phyloP scores from a whole-genome alignment of 2,888 invertebrate genomes.

The Eristalinus sepulchralis region DNA sequence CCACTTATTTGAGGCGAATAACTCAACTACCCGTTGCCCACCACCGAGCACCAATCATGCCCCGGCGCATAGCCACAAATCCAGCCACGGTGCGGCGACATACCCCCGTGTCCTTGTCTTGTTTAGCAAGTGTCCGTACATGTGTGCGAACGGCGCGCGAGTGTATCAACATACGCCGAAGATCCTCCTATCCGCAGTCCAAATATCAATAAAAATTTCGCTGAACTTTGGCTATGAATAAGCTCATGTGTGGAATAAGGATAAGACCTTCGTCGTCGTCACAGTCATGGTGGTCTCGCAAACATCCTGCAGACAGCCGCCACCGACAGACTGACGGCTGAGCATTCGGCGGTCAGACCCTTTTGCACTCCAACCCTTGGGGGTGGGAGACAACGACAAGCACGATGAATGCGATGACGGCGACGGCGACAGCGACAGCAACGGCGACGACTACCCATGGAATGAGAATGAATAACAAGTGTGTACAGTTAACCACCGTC shows the following conservation, averaged over 20 bases:
- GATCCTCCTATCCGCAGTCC: neutral
- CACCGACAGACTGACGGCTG: conserved; percentile 35
- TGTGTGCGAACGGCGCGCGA: conserved; percentile 49
- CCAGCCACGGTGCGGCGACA: neutral
- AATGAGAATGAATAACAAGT: conserved; percentile 49
- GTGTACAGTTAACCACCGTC: conserved; percentile 46
- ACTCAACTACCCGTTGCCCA: neutral
- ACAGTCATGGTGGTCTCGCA: neutral
- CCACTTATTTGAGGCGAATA: conserved; percentile 49
- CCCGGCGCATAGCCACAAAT: neutral
- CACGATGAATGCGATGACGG: neutral
- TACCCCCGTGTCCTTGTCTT: conserved; percentile 52
- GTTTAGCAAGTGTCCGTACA: conserved; percentile 61
- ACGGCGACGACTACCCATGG: neutral
- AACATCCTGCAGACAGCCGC: conserved; percentile 35
- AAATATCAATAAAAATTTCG: conserved; percentile 61
- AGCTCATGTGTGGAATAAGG: conserved; percentile 28
- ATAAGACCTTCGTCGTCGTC: conserved; percentile 29
- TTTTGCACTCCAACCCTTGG: conserved; percentile 42
- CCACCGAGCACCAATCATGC: neutral
- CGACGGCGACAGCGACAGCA: neutral
- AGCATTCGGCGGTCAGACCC: conserved; percentile 6
- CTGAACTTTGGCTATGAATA: conserved; percentile 51
- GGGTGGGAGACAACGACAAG: neutral
- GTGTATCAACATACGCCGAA: conserved; percentile 22